These are phyloP conservation scores for Leistus spinibarbis DNA, from an alignment of 2,888 invertebrate genomes.

Conservation along the genomic window DNA sequence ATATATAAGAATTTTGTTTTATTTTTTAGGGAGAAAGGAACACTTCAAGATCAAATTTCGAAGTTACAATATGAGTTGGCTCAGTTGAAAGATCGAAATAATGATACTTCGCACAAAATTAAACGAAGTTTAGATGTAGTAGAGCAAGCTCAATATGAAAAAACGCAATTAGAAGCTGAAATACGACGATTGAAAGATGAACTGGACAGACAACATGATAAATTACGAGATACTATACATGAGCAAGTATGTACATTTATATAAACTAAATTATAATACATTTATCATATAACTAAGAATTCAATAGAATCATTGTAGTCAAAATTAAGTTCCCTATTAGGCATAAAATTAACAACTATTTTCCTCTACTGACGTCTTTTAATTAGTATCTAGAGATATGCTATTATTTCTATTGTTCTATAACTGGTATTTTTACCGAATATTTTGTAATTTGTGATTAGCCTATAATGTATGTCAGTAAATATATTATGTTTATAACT, in stretches of 20 bases:
- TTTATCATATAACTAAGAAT: not conserved
- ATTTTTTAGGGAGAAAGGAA: conserved; percentile 67
- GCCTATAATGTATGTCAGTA: no score
- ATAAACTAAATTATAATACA: not conserved
- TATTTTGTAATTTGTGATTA: not conserved
- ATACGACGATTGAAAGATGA: conserved; percentile 78
- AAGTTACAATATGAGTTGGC: conserved; percentile 71
- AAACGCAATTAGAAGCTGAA: conserved; percentile 76
- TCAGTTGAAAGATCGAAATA: conserved; percentile 67
- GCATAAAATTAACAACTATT: not conserved
- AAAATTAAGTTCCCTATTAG: no score
- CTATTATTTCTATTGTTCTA: no score
- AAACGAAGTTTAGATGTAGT: conserved; percentile 73
- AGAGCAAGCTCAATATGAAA: conserved; percentile 78
- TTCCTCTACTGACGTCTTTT: no score
- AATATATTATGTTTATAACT: no score
- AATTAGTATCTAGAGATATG: no score
- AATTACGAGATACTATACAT: conserved; percentile 75
- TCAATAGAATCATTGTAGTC: no score
- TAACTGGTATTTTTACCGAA: no score
- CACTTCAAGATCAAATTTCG: conserved; percentile 70
- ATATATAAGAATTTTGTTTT: no score
- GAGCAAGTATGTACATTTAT: conserved; percentile 63
- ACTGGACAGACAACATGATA: conserved; percentile 75
- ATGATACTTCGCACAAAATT: conserved; percentile 67